Evolutionary conservation across 2,888 invertebrate species (phyloP), one percentile per base, ranked within the genome.

Genomic region (Panorpa germanica): DNA sequence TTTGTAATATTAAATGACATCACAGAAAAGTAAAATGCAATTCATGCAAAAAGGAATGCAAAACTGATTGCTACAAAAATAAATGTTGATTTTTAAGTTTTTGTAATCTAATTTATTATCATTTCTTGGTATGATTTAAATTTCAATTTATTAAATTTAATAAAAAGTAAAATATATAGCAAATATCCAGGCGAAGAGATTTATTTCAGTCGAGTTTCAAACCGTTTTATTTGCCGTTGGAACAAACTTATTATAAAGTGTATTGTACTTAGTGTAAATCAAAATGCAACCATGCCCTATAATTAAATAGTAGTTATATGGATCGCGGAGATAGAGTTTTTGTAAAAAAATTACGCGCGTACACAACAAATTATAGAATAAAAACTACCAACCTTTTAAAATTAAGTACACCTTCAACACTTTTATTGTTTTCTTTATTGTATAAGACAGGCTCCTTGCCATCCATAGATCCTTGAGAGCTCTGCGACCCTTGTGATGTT

Each of bases 401-500:
- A 25, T 35, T 34, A 7, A 32, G 30, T 10, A 27, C 17, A n/a
- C 17, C 14, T 9, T 27, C 27, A 10, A 25, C 17, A 4, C 32
- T 17, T 20, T 32, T 25, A 8, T 24, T 10, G 18, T 30, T n/a
- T n/a, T n/a, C n/a, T n/a, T n/a, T n/a, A n/a, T n/a, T n/a, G n/a
- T n/a, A n/a, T n/a, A n/a, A n/a, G n/a, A n/a, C n/a, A n/a, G n/a
- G n/a, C n/a, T n/a, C n/a, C n/a, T n/a, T 28, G n/a, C 30, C 20
- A 15, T 18, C 24, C 14, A 28, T 8, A 20, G 31, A 31, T 13
- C 34, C 35, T 14, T 33, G 34, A 4, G 37, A 37, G 20, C 31
- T 34, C 30, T 34, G 35, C n/a, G 37, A 37, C 16, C 34, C 35
- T 25, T 35, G 30, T 3, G 36, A 36, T 17, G 28, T 28, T 25